Conservation (phyloP, 2,113 vertebrate species). For the Cololabis saira region DNA sequence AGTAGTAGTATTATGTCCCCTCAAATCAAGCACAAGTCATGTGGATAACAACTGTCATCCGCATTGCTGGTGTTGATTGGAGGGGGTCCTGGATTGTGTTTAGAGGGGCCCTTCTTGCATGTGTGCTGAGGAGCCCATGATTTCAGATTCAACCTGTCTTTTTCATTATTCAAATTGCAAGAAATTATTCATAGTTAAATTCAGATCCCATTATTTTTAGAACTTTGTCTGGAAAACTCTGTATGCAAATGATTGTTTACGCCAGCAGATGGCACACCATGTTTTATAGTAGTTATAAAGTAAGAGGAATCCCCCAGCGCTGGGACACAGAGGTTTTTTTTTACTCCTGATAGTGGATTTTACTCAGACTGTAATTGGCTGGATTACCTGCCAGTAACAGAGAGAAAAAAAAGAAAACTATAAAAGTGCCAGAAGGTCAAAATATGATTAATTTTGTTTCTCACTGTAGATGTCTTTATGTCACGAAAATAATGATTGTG, state of each 20-base stretch:
- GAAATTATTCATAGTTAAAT: no score
- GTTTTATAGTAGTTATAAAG: conserved; percentile 21
- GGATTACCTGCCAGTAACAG: not conserved
- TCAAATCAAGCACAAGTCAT: no score
- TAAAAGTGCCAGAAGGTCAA: not conserved
- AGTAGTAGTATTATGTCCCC: no score
- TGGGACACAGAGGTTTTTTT: conserved; percentile 4
- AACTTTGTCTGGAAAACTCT: conserved; percentile 20
- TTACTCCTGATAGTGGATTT: conserved; percentile 11
- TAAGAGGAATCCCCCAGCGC: conserved; percentile 1
- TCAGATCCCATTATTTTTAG: conserved; percentile 33
- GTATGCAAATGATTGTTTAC: conserved; percentile 30
- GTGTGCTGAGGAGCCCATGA: no score
- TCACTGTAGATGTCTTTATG: not conserved
- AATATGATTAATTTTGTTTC: conserved; percentile 20
- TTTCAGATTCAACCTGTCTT: no score
- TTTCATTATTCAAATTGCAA: no score
- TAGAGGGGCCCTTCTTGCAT: no score
- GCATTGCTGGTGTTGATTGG: no score
- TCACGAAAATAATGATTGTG: conserved; percentile 1
- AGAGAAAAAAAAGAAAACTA: not conserved
- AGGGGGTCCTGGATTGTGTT: no score
- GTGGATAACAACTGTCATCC: no score
- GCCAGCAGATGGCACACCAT: conserved; percentile 64
- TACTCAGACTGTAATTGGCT: not conserved